Percentiles rank a stretch among this genome's conserved stretches.
Conservation (phyloP, 2,797 vertebrate species). For the Leucoraja ocellata region DNA sequence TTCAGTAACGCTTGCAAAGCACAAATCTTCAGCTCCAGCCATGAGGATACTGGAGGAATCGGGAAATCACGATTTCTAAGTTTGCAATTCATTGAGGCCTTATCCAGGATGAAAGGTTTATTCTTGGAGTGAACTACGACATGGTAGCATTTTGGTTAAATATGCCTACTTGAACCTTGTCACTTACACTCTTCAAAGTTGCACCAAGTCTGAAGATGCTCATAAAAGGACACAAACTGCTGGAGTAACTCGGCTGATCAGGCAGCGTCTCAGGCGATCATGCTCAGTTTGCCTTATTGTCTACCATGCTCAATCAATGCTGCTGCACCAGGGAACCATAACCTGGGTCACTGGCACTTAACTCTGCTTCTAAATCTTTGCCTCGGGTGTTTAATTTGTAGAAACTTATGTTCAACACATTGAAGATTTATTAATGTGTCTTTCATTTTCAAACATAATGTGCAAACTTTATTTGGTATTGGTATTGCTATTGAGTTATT, state of each 20-base stretch:
- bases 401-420: not conserved
- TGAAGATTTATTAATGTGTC: not conserved
- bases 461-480: too few relatives aligned
- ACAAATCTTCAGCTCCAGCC: not conserved
- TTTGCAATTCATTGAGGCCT: not conserved
- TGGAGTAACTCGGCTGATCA: too few relatives aligned
- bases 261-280: too few relatives aligned
- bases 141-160: not conserved
- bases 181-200: not conserved
- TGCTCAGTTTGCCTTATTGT: not conserved
- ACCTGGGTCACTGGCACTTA: not conserved
- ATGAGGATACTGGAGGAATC: not conserved
- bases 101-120: not conserved
- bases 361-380: not conserved
- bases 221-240: too few relatives aligned
- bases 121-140: not conserved
- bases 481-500: too few relatives aligned
- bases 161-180: not conserved
- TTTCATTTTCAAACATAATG: not conserved
- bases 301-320: not conserved
- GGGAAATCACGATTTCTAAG: not conserved
- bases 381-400: not conserved
- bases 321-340: not conserved
- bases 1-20: not conserved
- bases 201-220: not conserved